Evolutionary conservation across 37 sponge, comb jelly and placozoan genomes (phyloP).

Genomic region (Chondrosia reniformis): DNA sequence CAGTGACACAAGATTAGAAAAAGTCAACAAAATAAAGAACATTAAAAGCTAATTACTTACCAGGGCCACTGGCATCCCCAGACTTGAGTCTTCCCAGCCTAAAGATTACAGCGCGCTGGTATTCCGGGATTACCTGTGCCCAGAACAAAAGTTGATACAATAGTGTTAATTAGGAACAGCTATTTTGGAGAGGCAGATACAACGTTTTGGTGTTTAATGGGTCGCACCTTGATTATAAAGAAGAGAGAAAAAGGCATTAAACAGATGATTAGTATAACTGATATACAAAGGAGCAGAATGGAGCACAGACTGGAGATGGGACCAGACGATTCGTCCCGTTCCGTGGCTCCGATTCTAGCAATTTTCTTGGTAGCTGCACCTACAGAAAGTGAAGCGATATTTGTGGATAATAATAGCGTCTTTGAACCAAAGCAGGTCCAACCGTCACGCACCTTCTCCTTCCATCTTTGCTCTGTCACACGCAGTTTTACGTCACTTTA

Average conservation of each 20-base stretch:
- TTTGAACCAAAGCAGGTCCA: too few species aligned
- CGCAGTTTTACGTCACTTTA: too few species aligned
- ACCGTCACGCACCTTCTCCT: too few species aligned
- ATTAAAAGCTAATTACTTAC: constrained; percentile 13
- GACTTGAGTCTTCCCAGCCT: constrained; percentile 80
- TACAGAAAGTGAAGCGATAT: not conserved
- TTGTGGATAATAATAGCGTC: too few species aligned
- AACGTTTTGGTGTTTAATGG: too few species aligned
- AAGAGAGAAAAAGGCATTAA: constrained; percentile 73
- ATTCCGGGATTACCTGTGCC: constrained; percentile 80
- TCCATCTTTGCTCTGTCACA: too few species aligned
- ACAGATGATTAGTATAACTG: constrained; percentile 46
- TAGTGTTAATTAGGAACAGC: too few species aligned
- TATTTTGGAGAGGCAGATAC: not conserved
- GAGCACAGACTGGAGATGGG: constrained; percentile 32
- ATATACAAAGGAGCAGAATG: constrained; percentile 51
- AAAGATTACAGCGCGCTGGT: constrained; percentile 90
- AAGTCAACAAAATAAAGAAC: too few species aligned
- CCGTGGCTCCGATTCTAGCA: constrained; percentile 3
- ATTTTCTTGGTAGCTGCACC: not conserved
- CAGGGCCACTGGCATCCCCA: constrained; percentile 79
- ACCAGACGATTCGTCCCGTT: constrained; percentile 37
- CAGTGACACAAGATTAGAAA: too few species aligned
- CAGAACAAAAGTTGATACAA: too few species aligned
- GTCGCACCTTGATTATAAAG: constrained; percentile 75